phyloP scores from a whole-genome alignment of 1,140 invertebrate species.

The Drepana arcuata region DNA sequence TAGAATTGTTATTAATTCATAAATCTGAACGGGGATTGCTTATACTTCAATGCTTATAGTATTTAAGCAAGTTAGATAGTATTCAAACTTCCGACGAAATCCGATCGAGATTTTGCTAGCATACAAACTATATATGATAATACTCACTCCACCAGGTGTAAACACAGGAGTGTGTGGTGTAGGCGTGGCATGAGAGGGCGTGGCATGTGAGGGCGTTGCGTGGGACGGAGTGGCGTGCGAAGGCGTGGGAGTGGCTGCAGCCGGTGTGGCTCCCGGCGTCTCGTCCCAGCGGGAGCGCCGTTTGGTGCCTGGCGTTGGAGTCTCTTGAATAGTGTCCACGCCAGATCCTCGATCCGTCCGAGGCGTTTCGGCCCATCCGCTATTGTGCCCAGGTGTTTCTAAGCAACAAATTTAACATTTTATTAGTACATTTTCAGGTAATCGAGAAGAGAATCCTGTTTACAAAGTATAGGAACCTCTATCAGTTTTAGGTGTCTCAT shows the following conservation, averaged over 20 bases:
- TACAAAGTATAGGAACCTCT: constrained; percentile 73
- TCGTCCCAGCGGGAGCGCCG: constrained; percentile 97
- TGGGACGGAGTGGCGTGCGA: constrained; percentile 78
- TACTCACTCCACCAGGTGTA: constrained; percentile 79
- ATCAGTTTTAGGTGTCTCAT: constrained; percentile 98
- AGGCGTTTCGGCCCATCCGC: constrained; percentile 98
- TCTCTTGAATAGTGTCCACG: constrained; percentile 89
- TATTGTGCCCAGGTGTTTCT: constrained; percentile 95
- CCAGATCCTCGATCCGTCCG: constrained; percentile 88
- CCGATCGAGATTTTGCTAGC: no score
- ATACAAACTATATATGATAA: constrained; percentile 1
- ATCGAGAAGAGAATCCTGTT: no score
- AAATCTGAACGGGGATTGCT: no score
- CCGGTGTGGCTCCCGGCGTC: constrained; percentile 85
- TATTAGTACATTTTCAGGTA: no score
- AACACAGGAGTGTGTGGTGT: constrained; percentile 71
- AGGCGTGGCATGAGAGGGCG: constrained; percentile 61
- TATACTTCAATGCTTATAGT: no score
- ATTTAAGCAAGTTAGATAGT: no score
- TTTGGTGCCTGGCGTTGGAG: constrained; percentile 94
- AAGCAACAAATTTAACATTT: no score
- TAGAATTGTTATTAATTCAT: no score
- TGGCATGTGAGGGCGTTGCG: constrained; percentile 74
- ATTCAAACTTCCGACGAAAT: no score
- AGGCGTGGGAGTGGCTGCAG: constrained; percentile 81